Evolutionary conservation across 1,140 invertebrate genomes (phyloP), one percentile per base, ranked within the genome.

Genomic region (Heliothis virescens): DNA sequence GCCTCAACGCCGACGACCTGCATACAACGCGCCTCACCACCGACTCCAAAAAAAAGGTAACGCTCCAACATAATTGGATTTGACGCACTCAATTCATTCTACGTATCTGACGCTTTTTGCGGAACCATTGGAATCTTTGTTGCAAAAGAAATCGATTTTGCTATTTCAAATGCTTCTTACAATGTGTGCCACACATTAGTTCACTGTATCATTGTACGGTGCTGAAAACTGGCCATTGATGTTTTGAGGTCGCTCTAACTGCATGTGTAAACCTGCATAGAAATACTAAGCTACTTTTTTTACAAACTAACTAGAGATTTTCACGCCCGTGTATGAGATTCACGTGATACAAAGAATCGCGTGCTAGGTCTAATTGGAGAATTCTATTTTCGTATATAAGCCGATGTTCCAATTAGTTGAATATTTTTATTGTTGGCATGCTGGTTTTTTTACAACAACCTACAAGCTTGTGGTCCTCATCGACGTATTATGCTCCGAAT

Each of bases 1-100:
- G 97, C 80, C 95, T 98, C 72, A 97, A 98, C 94, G 97, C 97
- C 79, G 98, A 98, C 93, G 98, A 99, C 95, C 96, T 97, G 79
- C 98, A 99, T 95, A 98, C 98, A 50, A 98, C 98, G 55, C 97
- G 98, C 94, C 96, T 99, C 77, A 96, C 97, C 84, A 97, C 97
- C 76, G 97, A 97, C 95, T 96, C 96, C 84, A 97, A 96, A 87
- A 97, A 97, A 89, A 98, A 96, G 97, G 97, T 98, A 95, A 74
- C 57, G 72, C 41, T 74, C 53, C 29, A 60, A 60, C 55, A 50
- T 47, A 74, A 74, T 74, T 60, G 57, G 72, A 74, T 74, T 74
- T 74, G 26, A 72, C 15, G 50, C 52, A 72, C 18, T 53, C 50
- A 72, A 52, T 26, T 72, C 21, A 72, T 72, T 72, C 69, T 72